Evolutionary conservation across 2,797 vertebrate genomes (phyloP).

Genomic region (Hippocampus kuda): DNA sequence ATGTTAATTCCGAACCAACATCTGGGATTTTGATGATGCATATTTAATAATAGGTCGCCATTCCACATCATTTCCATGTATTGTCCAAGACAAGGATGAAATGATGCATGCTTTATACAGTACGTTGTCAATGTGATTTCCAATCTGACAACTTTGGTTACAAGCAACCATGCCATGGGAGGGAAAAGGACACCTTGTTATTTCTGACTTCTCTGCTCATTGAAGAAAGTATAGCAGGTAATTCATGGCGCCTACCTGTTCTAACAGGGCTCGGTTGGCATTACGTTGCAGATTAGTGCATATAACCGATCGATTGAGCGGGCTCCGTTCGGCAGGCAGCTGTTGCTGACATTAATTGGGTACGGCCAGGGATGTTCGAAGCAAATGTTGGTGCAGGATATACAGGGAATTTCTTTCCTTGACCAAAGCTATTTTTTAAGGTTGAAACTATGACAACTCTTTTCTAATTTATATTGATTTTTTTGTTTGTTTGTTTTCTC

Average conservation of each 20-base stretch:
- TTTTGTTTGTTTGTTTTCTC: conserved; percentile 8
- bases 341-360: conserved; percentile 24
- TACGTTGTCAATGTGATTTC: no score
- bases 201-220: conserved; percentile 18
- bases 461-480: neutral
- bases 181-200: conserved; percentile 10
- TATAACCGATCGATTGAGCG: conserved; percentile 30
- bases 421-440: conserved; percentile 9
- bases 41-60: no score
- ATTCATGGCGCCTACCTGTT: neutral
- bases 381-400: conserved; percentile 25
- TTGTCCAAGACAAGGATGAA: no score
- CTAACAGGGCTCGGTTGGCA: conserved; percentile 17
- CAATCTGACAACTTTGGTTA: neutral
- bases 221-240: conserved; percentile 30
- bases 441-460: neutral
- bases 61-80: no score
- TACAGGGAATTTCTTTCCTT: conserved; percentile 28
- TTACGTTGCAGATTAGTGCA: conserved; percentile 23
- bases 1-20: no score
- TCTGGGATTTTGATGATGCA: no score
- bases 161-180: neutral
- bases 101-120: no score
- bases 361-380: conserved; percentile 20
- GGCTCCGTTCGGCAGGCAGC: conserved; percentile 16